Evolutionary conservation across 2,113 vertebrate species (phyloP).

Genomic region (Sinocyclocheilus maitianheensis): DNA sequence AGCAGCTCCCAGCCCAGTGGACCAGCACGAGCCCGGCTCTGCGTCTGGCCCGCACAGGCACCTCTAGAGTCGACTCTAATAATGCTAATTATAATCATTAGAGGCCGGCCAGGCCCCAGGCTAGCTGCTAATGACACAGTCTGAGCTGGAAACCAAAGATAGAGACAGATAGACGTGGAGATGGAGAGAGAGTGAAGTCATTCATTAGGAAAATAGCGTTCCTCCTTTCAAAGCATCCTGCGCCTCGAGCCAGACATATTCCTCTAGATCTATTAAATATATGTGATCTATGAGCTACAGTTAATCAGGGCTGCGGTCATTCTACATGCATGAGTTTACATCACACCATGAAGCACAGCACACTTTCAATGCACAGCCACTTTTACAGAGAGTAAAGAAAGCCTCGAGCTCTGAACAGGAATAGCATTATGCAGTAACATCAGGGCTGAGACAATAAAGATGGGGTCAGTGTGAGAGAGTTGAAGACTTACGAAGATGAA

Average conservation of each 20-base stretch:
- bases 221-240: slow-evolving; percentile 57
- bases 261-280: slow-evolving; percentile 31
- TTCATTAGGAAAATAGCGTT: slow-evolving; percentile 60
- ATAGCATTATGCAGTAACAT: background rate
- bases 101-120: slow-evolving; percentile 72
- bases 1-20: slow-evolving; percentile 56
- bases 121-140: slow-evolving; percentile 65
- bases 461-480: background rate
- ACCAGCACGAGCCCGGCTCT: slow-evolving; percentile 57
- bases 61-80: slow-evolving; percentile 73
- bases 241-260: slow-evolving; percentile 51
- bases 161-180: slow-evolving; percentile 35
- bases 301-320: slow-evolving; percentile 41
- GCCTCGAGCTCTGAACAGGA: background rate
- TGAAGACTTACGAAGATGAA: background rate
- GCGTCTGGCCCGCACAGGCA: slow-evolving; percentile 18
- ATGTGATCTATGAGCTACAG: slow-evolving; percentile 45
- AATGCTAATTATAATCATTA: slow-evolving; percentile 78
- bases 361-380: background rate
- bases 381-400: background rate
- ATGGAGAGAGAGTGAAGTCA: slow-evolving; percentile 37
- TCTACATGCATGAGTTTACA: slow-evolving; percentile 28
- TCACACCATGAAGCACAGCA: background rate
- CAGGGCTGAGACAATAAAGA: background rate
- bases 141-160: slow-evolving; percentile 23